Evolutionary conservation across 1,140 invertebrate species (phyloP).

Genomic region (Lerema accius): DNA sequence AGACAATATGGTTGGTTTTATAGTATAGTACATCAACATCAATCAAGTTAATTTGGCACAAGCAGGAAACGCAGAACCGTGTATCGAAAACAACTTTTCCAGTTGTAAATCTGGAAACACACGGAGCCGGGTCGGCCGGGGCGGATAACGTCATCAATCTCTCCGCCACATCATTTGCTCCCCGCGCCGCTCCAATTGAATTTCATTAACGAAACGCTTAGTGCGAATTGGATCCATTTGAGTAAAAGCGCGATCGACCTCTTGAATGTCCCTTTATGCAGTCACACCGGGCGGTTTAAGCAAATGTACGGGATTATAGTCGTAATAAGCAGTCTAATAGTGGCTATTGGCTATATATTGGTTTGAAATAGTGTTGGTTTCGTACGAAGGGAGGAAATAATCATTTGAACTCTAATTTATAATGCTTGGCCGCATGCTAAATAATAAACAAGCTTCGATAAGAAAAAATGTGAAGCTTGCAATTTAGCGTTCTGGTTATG

Average conservation of each 20-base stretch:
- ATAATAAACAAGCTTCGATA: no score
- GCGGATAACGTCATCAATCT: slow-evolving; percentile 67
- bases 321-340: not conserved
- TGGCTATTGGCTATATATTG: no score
- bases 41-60: no score
- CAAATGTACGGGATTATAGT: not conserved
- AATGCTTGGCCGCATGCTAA: no score
- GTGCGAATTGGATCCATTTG: slow-evolving; percentile 81
- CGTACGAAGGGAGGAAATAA: no score
- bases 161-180: slow-evolving; percentile 80
- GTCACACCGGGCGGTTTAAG: slow-evolving; percentile 14
- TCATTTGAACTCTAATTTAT: no score
- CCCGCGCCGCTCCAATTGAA: slow-evolving; percentile 71
- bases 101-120: slow-evolving; percentile 22
- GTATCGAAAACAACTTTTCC: slow-evolving; percentile 1
- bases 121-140: slow-evolving; percentile 16
- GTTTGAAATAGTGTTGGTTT: no score
- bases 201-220: slow-evolving; percentile 82
- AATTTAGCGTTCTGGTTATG: no score
- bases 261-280: slow-evolving; percentile 59
- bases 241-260: slow-evolving; percentile 66
- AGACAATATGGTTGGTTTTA: no score
- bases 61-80: not conserved
- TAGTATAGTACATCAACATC: no score
- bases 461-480: no score